phyloP scores from a whole-genome alignment of 2,797 vertebrate species.

The Anguilla anguilla region DNA sequence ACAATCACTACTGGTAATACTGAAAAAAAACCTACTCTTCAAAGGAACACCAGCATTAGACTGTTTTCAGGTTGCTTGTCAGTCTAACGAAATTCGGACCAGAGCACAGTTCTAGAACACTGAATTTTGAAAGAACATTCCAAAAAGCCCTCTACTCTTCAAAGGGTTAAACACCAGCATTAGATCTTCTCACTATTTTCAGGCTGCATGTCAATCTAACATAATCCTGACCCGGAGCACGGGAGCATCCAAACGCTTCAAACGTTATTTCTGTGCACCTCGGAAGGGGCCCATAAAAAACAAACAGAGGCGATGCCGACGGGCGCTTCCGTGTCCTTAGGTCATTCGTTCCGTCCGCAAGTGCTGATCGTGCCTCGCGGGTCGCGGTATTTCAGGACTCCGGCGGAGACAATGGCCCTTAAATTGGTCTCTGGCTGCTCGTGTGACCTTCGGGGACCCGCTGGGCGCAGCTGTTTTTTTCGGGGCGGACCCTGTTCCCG shows the following conservation, averaged over 20 bases:
- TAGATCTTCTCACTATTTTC: background rate
- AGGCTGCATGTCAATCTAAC: background rate
- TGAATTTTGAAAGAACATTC: too few relatives aligned
- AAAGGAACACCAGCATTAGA: too few relatives aligned
- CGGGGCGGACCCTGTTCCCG: background rate
- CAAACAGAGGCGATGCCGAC: background rate
- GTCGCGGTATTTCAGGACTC: background rate
- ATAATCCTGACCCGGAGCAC: background rate
- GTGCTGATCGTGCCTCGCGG: background rate
- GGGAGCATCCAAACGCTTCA: background rate
- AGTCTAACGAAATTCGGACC: too few relatives aligned
- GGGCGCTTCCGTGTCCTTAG: background rate
- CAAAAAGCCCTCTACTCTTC: too few relatives aligned
- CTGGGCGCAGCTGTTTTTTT: background rate
- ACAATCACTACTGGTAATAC: too few relatives aligned
- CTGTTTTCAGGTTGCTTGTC: too few relatives aligned
- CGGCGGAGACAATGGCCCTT: background rate
- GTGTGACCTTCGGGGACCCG: background rate
- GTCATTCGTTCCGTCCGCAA: slow-evolving; percentile 1
- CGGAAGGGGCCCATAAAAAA: background rate
- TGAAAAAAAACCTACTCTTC: too few relatives aligned
- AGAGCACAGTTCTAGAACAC: too few relatives aligned
- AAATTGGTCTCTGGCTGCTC: background rate
- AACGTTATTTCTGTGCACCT: background rate
- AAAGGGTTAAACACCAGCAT: background rate